Evolutionary conservation across 2,797 vertebrate species (phyloP).

Genomic region (Pseudochaenichthys georgianus): DNA sequence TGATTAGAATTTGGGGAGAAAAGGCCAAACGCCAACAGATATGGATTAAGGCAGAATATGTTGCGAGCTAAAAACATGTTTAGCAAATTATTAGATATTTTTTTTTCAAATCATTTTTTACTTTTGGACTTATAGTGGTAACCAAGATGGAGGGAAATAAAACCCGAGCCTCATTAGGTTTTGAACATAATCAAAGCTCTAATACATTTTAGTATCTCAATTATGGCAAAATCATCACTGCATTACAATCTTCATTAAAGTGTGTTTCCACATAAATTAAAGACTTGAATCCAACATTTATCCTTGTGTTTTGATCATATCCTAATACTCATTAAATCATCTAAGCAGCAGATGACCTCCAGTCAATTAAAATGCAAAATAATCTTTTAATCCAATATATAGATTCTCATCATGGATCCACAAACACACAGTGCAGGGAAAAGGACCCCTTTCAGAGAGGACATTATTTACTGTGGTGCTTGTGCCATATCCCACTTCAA

Average conservation of each 20-base stretch:
- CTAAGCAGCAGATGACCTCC: conserved; percentile 11
- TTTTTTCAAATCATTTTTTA: too few species aligned
- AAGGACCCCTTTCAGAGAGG: conserved; percentile 29
- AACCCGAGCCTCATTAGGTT: too few species aligned
- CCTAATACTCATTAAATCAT: conserved; percentile 40
- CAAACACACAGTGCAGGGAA: conserved; percentile 27
- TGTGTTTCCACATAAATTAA: conserved; percentile 44
- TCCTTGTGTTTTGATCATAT: conserved; percentile 40
- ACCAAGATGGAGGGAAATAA: too few species aligned
- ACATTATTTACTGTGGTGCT: conserved; percentile 27
- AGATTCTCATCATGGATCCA: conserved; percentile 52
- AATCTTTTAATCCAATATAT: conserved; percentile 63
- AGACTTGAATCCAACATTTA: conserved; percentile 38
- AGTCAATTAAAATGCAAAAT: conserved; percentile 52
- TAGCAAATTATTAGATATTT: too few species aligned
- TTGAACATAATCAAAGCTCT: background rate
- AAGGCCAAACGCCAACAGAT: too few species aligned
- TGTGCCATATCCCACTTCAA: conserved; percentile 56
- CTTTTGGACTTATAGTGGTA: too few species aligned
- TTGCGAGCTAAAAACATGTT: too few species aligned
- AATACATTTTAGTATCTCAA: conserved; percentile 15
- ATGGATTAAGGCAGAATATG: too few species aligned
- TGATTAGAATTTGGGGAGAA: too few species aligned
- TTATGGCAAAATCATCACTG: background rate
- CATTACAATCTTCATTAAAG: conserved; percentile 42